Evolutionary conservation across 2,888 invertebrate genomes (phyloP).

Genomic region (Ophioninae sp.): DNA sequence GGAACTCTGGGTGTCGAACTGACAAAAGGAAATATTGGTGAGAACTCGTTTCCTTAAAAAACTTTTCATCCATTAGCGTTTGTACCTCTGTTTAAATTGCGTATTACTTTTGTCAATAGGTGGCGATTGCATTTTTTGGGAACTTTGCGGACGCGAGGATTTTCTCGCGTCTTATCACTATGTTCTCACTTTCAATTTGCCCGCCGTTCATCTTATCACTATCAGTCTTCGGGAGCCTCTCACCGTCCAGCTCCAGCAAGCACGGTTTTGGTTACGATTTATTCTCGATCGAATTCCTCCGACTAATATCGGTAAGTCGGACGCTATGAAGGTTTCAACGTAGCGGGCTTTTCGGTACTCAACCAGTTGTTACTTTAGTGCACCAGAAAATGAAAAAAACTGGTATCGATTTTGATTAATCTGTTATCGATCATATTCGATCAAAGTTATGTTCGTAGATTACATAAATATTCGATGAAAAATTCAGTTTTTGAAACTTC

Average conservation of each 20-base stretch:
- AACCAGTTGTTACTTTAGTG: background rate
- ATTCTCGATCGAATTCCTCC: conserved; percentile 86
- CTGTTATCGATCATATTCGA: too few relatives aligned
- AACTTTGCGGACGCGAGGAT: conserved; percentile 89
- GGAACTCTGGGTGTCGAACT: conserved; percentile 79
- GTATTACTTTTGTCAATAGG: conserved; percentile 71
- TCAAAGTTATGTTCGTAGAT: too few relatives aligned
- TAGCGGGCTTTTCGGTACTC: background rate
- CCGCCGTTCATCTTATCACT: conserved; percentile 85
- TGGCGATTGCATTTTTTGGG: conserved; percentile 85
- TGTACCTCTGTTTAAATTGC: background rate
- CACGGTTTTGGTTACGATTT: conserved; percentile 89
- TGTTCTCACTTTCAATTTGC: conserved; percentile 83
- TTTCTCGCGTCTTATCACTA: conserved; percentile 88
- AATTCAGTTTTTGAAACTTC: too few relatives aligned
- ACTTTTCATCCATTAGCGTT: background rate
- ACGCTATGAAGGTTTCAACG: background rate
- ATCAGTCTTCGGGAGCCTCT: conserved; percentile 87
- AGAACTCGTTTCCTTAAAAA: conserved; percentile 49
- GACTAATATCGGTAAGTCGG: conserved; percentile 83
- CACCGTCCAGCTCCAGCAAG: conserved; percentile 86
- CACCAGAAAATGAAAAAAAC: background rate
- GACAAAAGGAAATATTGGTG: conserved; percentile 78
- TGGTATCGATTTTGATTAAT: background rate
- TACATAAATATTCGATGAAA: too few relatives aligned